phyloP scores from a whole-genome alignment of 1,140 invertebrate species.

The Rhyacophila brunnea region DNA sequence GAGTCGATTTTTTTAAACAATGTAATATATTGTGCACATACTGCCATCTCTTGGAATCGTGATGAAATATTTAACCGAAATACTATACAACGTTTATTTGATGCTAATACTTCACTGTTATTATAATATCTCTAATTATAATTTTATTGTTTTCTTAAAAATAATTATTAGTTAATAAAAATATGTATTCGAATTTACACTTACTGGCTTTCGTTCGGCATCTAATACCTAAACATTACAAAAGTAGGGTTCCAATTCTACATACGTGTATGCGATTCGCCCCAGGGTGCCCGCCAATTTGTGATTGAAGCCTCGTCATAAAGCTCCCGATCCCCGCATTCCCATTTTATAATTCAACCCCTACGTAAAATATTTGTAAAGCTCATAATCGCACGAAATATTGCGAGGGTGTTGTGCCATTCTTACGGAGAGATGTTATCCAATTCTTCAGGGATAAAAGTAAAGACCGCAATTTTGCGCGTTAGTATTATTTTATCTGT shows the following conservation, averaged over 20 bases:
- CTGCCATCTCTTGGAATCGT: no score
- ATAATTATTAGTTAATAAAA: no score
- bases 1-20: no score
- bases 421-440: background rate
- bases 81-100: no score
- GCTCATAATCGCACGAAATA: background rate
- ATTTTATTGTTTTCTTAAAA: no score
- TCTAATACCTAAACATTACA: background rate
- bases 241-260: background rate
- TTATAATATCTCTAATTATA: no score
- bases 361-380: constrained; percentile 2
- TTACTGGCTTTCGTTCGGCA: no score
- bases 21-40: no score
- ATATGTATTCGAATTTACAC: no score
- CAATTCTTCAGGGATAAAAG: constrained; percentile 32
- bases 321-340: background rate
- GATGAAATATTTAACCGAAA: no score
- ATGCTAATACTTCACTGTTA: no score
- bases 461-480: constrained; percentile 35
- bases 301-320: constrained; percentile 11
- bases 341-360: background rate
- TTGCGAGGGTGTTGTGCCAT: background rate
- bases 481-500: constrained; percentile 24
- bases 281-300: constrained; percentile 32
- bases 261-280: constrained; percentile 23